Conservation (phyloP, 2,113 vertebrate genomes). For the Rhinolophus ferrumequinum region DNA sequence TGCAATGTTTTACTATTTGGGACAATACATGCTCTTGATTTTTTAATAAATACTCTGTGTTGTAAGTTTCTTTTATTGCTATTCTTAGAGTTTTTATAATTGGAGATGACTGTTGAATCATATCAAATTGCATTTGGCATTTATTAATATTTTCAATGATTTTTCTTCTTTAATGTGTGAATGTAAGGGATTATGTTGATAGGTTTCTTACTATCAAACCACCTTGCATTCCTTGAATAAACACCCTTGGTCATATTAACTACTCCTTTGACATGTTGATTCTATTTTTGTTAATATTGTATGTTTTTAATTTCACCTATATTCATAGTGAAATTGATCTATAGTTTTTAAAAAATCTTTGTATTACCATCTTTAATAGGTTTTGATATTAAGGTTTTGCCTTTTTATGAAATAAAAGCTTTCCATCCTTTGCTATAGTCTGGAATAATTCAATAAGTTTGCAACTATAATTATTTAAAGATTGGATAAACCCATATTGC, state of each 20-base stretch:
- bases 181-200: background rate
- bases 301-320: background rate
- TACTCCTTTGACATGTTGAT: background rate
- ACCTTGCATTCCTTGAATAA: background rate
- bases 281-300: conserved; percentile 15
- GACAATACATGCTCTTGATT: background rate
- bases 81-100: conserved; percentile 15
- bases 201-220: background rate
- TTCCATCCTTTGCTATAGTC: background rate
- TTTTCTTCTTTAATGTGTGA: background rate
- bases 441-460: background rate
- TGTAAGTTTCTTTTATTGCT: conserved; percentile 33
- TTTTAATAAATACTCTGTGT: background rate
- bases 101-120: background rate
- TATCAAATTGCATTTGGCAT: background rate
- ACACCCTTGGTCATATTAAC: background rate
- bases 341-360: background rate
- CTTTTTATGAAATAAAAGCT: background rate
- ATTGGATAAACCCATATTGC: background rate
- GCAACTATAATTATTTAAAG: background rate
- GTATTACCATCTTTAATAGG: background rate
- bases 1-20: background rate
- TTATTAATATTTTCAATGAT: conserved; percentile 15
- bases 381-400: background rate
- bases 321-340: background rate